Percentiles rank a stretch among this genome's conserved stretches.
These are phyloP conservation scores for Desmodus rotundus DNA, from an alignment of 2,113 vertebrate species.

Conservation along the genomic window DNA sequence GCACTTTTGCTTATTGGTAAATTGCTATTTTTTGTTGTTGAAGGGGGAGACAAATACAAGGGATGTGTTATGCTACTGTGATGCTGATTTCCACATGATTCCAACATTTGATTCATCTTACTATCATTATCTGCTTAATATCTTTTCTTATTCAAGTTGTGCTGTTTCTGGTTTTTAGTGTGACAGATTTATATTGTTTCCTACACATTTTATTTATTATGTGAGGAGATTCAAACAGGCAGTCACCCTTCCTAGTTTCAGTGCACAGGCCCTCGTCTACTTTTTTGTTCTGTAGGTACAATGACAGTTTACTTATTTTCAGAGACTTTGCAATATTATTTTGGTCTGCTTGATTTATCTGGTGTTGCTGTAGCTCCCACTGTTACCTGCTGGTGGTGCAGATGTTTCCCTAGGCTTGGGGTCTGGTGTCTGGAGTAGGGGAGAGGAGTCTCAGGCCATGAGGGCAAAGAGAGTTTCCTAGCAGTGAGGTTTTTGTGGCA, in stretches of 20 bases:
- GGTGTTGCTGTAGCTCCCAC: neutral
- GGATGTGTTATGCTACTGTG: neutral
- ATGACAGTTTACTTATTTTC: neutral
- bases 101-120: neutral
- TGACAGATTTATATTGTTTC: neutral
- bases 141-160: neutral
- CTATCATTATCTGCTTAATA: neutral
- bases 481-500: neutral
- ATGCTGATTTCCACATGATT: neutral
- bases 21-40: neutral
- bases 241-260: neutral
- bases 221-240: neutral
- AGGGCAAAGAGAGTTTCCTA: neutral
- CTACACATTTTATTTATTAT: neutral
- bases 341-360: neutral
- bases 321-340: neutral
- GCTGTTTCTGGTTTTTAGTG: neutral
- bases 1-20: neutral
- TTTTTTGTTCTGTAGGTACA: neutral
- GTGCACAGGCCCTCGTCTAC: neutral
- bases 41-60: neutral
- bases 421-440: neutral
- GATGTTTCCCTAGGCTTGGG: neutral
- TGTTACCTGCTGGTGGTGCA: neutral
- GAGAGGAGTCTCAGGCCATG: neutral